Conservation (phyloP, 53 echinoderm and acorn worm species). For the Holothuria leucospilota region DNA sequence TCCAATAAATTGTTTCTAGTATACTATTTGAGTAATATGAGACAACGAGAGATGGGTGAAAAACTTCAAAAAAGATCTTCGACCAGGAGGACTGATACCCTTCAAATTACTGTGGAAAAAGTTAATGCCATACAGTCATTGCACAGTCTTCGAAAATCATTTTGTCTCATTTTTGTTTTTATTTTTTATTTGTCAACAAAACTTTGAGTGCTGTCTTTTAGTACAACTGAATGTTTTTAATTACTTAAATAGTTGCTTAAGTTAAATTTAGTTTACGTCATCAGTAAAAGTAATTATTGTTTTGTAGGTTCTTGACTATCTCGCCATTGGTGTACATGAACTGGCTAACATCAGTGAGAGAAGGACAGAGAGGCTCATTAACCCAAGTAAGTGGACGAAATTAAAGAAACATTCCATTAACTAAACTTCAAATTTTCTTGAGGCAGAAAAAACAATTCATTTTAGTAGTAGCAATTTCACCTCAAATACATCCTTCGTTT, state of each 20-base stretch:
- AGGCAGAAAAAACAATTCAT: too few relatives aligned
- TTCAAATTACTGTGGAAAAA: too few relatives aligned
- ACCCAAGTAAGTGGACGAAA: conserved; percentile 72
- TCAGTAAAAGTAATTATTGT: neutral
- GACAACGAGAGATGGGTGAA: too few relatives aligned
- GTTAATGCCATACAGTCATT: neutral
- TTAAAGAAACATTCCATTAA: neutral
- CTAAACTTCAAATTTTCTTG: neutral
- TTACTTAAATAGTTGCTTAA: neutral
- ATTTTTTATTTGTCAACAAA: neutral
- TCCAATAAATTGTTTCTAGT: too few relatives aligned
- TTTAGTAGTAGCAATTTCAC: too few relatives aligned
- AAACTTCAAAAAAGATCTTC: too few relatives aligned
- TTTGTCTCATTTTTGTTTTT: neutral
- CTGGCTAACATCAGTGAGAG: conserved; percentile 94
- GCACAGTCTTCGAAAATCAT: neutral
- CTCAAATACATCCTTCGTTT: too few relatives aligned
- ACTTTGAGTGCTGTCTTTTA: neutral
- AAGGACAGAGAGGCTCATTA: conserved; percentile 85
- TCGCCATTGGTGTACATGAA: conserved; percentile 92
- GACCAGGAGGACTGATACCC: too few relatives aligned
- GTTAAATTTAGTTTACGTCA: too few relatives aligned
- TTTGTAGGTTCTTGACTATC: conserved; percentile 82
- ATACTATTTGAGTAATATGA: too few relatives aligned
- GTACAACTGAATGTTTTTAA: neutral